Evolutionary conservation across 23 tunicate genomes (phyloP).

Genomic region (Oikopleura vanhoeffeni): DNA sequence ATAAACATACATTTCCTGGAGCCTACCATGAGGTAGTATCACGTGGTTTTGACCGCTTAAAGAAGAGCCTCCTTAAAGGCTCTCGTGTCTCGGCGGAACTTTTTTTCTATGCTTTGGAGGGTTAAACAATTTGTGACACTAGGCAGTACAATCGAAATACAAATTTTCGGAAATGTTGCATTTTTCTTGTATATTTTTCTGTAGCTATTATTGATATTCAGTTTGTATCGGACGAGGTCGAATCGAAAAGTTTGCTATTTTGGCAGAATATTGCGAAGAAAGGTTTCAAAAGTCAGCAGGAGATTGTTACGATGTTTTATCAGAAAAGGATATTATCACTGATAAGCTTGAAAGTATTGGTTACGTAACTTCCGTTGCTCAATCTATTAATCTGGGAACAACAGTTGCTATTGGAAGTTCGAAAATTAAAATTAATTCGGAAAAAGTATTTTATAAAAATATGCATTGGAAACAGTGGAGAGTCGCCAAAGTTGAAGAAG

Average conservation of each 20-base stretch:
- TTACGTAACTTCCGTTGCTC: not conserved
- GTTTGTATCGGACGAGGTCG: not conserved
- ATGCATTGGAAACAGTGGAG: slow-evolving; percentile 10
- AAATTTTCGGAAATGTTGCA: too few species aligned
- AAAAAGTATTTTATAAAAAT: not conserved
- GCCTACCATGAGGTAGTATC: too few species aligned
- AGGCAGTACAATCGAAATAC: too few species aligned
- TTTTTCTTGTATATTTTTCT: too few species aligned
- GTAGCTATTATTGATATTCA: too few species aligned
- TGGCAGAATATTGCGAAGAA: not conserved
- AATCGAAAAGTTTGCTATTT: not conserved
- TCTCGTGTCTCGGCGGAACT: too few species aligned
- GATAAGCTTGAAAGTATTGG: not conserved
- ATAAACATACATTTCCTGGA: too few species aligned
- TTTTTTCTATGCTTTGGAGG: too few species aligned
- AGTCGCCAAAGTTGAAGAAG: not conserved
- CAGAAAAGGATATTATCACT: not conserved
- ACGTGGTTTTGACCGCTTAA: too few species aligned
- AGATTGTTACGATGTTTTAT: not conserved
- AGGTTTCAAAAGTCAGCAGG: not conserved
- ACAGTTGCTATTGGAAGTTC: not conserved
- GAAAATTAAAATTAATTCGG: not conserved
- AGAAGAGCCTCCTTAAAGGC: too few species aligned
- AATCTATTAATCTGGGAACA: not conserved
- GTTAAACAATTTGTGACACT: too few species aligned